phyloP scores from a whole-genome alignment of 2,888 invertebrate species.

The Apamea crenata region DNA sequence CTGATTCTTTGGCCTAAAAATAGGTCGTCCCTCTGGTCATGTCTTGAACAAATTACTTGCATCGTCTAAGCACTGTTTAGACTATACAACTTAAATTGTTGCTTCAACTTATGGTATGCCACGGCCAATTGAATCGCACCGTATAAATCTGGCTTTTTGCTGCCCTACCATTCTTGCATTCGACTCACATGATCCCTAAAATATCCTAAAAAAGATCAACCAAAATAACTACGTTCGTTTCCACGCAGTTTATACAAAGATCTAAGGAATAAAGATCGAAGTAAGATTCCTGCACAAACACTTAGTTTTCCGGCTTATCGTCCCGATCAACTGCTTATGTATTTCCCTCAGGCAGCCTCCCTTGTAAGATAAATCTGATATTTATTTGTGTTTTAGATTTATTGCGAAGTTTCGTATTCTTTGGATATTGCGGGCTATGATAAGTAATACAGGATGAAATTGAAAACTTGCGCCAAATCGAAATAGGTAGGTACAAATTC shows the following conservation, averaged over 20 bases:
- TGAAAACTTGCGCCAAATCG: too few species aligned
- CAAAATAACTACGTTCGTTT: not conserved
- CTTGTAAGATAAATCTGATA: not conserved
- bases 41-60: not conserved
- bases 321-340: conserved; percentile 12
- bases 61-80: not conserved
- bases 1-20: too few species aligned
- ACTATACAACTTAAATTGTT: not conserved
- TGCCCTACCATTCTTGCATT: too few species aligned
- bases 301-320: not conserved
- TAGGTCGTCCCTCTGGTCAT: too few species aligned
- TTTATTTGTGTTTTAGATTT: conserved; percentile 26
- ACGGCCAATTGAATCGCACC: not conserved
- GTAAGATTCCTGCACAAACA: conserved; percentile 5
- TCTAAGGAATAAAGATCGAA: conserved; percentile 13
- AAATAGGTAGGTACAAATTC: too few species aligned
- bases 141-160: not conserved
- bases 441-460: too few species aligned
- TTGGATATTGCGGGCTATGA: not conserved
- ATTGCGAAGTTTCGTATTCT: conserved; percentile 3
- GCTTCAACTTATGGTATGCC: not conserved
- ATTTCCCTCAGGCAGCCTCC: conserved; percentile 2
- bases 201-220: not conserved
- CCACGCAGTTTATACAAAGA: conserved; percentile 1
- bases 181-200: not conserved